A percentile compares a stretch with the other conserved stretches of the same genome.
Evolutionary conservation across 1,140 invertebrate species (phyloP).

Genomic region (Solenopsis fugax): DNA sequence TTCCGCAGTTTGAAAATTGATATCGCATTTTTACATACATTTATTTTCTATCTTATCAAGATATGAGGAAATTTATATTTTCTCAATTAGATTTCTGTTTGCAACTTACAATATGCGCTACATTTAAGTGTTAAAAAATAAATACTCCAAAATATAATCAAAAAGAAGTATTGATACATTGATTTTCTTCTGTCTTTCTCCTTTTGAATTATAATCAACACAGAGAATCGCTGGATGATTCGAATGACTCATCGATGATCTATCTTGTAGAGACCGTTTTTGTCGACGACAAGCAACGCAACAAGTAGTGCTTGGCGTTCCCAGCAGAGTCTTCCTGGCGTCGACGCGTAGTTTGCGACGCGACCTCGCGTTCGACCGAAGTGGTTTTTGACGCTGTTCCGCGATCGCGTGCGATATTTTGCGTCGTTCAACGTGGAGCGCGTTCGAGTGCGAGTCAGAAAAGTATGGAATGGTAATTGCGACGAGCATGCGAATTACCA

Average conservation of each 20-base stretch:
- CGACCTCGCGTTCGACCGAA: background rate
- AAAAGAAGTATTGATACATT: background rate
- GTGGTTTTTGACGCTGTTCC: background rate
- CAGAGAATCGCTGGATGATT: background rate
- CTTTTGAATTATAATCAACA: background rate
- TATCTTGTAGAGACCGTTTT: slow-evolving; percentile 3
- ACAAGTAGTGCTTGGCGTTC: background rate
- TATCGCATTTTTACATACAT: background rate
- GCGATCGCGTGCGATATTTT: background rate
- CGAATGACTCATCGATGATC: slow-evolving; percentile 2
- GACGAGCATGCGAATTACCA: background rate
- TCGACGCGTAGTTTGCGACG: slow-evolving; percentile 5
- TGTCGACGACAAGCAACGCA: slow-evolving; percentile 20
- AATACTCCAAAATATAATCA: background rate
- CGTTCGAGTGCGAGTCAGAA: background rate
- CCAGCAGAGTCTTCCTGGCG: slow-evolving; percentile 46
- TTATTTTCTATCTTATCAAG: slow-evolving; percentile 25
- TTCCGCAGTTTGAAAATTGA: background rate
- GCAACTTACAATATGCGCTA: background rate
- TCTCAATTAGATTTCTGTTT: background rate
- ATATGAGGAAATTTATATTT: background rate
- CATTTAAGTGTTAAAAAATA: background rate
- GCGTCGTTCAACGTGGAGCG: background rate
- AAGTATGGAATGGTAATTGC: background rate
- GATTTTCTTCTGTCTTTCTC: background rate